phyloP scores from a whole-genome alignment of 1,140 invertebrate species.

The Idris sp. region DNA sequence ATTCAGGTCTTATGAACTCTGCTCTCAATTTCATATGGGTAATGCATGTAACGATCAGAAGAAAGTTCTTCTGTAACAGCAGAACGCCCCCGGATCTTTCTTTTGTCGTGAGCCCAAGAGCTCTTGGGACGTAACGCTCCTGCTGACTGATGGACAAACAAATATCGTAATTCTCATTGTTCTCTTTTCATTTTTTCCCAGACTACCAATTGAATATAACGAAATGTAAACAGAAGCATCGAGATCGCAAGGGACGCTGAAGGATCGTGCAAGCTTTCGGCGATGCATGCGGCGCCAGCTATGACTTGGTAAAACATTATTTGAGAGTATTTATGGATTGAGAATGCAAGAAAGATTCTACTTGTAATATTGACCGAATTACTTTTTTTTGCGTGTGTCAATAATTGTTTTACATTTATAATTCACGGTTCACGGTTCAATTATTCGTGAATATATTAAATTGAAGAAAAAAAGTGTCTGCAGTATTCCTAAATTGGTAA shows the following conservation, averaged over 20 bases:
- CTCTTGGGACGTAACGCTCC: conserved; percentile 67
- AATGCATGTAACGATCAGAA: conserved; percentile 61
- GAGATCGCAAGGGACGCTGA: conserved; percentile 67
- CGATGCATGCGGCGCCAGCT: conserved; percentile 34
- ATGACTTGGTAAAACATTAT: conserved; percentile 38
- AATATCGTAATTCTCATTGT: conserved; percentile 78
- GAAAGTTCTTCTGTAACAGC: conserved; percentile 56
- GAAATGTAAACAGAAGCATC: conserved; percentile 76
- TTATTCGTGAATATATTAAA: too few species aligned
- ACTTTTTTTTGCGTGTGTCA: not conserved
- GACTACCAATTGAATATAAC: conserved; percentile 77
- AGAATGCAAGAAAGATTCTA: not conserved
- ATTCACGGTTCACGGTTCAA: too few species aligned
- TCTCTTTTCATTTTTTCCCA: conserved; percentile 71
- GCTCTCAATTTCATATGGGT: conserved; percentile 58
- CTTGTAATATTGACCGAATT: conserved; percentile 17
- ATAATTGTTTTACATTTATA: too few species aligned
- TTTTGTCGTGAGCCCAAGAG: conserved; percentile 64
- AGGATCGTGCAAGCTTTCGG: conserved; percentile 37
- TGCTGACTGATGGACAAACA: conserved; percentile 72
- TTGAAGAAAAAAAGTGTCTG: too few species aligned
- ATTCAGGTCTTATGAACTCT: conserved; percentile 42
- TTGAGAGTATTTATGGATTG: conserved; percentile 41
- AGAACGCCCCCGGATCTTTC: conserved; percentile 61
- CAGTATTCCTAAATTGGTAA: too few species aligned